phyloP scores from a whole-genome alignment of 2,113 vertebrate species.

The Barbus barbus region DNA sequence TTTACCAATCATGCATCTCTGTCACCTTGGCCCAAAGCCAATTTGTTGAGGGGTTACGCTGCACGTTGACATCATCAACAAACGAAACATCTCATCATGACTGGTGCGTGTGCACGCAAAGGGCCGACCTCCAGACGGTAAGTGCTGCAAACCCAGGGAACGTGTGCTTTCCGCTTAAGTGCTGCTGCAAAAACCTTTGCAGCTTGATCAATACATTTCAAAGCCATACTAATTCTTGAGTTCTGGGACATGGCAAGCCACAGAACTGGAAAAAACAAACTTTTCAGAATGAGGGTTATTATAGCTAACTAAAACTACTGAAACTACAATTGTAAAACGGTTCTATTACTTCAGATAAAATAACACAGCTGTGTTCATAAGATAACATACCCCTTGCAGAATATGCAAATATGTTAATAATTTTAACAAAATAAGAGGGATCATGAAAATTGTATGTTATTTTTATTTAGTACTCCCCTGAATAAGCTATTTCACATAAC shows the following conservation, averaged over 20 bases:
- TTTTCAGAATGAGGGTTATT: not conserved
- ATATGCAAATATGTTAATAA: too few relatives aligned
- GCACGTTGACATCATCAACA: conserved; percentile 20
- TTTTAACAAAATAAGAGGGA: too few relatives aligned
- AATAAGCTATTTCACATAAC: too few relatives aligned
- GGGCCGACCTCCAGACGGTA: not conserved
- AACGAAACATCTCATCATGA: conserved; percentile 24
- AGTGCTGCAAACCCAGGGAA: not conserved
- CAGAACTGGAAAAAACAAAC: not conserved
- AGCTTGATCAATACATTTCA: not conserved
- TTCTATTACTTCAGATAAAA: too few relatives aligned
- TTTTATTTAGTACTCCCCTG: too few relatives aligned
- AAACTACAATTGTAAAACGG: not conserved
- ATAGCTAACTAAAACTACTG: not conserved
- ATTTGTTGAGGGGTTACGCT: conserved; percentile 37
- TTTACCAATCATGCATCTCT: conserved; percentile 60
- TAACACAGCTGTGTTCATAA: too few relatives aligned
- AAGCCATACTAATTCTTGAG: not conserved
- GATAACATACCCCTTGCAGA: too few relatives aligned
- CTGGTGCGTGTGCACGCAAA: not conserved
- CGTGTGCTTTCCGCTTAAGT: not conserved
- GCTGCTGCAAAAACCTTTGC: not conserved
- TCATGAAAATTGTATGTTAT: too few relatives aligned
- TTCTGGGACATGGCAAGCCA: not conserved
- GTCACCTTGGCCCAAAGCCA: conserved; percentile 47